phyloP scores from a whole-genome alignment of 2,888 invertebrate species.

The Geotrupes spiniger region DNA sequence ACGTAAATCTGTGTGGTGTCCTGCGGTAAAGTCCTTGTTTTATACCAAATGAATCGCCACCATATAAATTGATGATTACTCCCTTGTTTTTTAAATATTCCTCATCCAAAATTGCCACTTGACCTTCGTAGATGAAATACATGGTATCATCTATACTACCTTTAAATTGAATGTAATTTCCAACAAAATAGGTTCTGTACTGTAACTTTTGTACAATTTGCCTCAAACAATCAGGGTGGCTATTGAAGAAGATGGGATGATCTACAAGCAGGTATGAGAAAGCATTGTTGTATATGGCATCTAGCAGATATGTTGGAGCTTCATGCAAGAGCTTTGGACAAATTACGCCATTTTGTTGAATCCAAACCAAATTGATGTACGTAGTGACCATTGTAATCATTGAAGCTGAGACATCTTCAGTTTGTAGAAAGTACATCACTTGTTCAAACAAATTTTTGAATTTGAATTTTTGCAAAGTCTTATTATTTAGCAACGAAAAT shows the following conservation, averaged over 20 bases:
- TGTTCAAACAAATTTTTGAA: slow-evolving; percentile 9
- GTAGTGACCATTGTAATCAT: slow-evolving; percentile 15
- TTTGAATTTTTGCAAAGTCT: neutral
- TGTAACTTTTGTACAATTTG: slow-evolving; percentile 24
- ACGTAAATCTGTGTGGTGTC: slow-evolving; percentile 22
- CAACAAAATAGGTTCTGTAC: slow-evolving; percentile 22
- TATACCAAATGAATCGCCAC: slow-evolving; percentile 23
- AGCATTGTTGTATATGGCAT: slow-evolving; percentile 20
- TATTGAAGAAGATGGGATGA: slow-evolving; percentile 22
- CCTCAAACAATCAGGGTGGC: slow-evolving; percentile 25
- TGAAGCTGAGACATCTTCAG: slow-evolving; percentile 15
- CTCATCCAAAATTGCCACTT: slow-evolving; percentile 20
- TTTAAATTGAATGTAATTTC: slow-evolving; percentile 27
- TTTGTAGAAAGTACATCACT: slow-evolving; percentile 8
- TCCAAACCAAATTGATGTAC: slow-evolving; percentile 23
- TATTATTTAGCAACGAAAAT: slow-evolving; percentile 12
- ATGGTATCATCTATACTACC: slow-evolving; percentile 26
- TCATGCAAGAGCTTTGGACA: slow-evolving; percentile 21
- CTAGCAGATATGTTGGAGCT: slow-evolving; percentile 23
- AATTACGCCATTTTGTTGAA: slow-evolving; percentile 15
- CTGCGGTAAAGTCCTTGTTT: slow-evolving; percentile 23
- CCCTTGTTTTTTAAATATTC: slow-evolving; percentile 14
- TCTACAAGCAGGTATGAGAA: slow-evolving; percentile 18
- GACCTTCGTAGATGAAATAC: slow-evolving; percentile 27
- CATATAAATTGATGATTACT: slow-evolving; percentile 5